Evolutionary conservation across 1,140 invertebrate species (phyloP).

Genomic region (Magallana angulata): DNA sequence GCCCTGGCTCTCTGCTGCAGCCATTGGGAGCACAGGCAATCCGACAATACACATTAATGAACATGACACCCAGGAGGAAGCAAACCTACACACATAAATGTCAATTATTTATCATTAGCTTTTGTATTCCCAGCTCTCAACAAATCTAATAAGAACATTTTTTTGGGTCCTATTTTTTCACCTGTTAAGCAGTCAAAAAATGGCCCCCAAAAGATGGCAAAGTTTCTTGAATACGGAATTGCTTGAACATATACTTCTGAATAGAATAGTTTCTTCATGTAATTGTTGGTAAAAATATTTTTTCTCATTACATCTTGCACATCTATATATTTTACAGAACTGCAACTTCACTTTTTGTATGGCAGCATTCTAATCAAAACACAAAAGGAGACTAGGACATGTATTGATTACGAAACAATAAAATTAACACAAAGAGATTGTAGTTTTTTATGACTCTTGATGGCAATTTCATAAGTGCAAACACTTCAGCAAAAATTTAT

Average conservation of each 20-base stretch:
- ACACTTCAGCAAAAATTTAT: slow-evolving; percentile 7
- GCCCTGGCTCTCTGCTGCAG: background rate
- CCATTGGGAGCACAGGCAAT: slow-evolving; percentile 4
- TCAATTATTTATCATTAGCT: slow-evolving; percentile 34
- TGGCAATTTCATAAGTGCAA: background rate
- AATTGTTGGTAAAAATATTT: too few species aligned
- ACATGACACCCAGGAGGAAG: background rate
- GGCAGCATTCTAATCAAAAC: background rate
- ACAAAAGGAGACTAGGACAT: background rate
- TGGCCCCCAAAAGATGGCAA: too few species aligned
- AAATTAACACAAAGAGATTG: background rate
- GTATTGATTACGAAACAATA: slow-evolving; percentile 10
- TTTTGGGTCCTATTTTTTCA: background rate
- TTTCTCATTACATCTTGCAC: too few species aligned
- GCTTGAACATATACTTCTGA: too few species aligned
- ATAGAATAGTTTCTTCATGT: too few species aligned
- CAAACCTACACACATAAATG: slow-evolving; percentile 1
- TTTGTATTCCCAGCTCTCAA: background rate
- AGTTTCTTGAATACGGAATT: too few species aligned
- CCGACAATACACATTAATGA: slow-evolving; percentile 21
- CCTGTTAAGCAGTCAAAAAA: background rate
- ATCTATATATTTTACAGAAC: too few species aligned
- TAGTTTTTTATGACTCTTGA: slow-evolving; percentile 3
- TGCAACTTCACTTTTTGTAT: too few species aligned
- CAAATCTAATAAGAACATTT: slow-evolving; percentile 14